These are phyloP conservation scores for Lynx canadensis DNA, from an alignment of 2,113 vertebrate species.

Conservation along the genomic window DNA sequence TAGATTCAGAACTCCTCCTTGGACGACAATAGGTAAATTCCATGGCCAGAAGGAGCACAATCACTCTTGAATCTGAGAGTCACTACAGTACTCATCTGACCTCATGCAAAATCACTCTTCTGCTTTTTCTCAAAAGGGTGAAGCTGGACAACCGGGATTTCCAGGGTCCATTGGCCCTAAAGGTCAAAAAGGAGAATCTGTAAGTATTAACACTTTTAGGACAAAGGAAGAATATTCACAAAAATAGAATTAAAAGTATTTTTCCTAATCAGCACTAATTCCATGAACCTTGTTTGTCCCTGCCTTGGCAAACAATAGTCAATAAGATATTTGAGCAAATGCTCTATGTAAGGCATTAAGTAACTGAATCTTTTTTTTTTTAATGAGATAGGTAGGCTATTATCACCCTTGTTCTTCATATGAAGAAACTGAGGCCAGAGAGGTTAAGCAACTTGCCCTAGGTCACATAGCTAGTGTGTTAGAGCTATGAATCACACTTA, in stretches of 20 bases:
- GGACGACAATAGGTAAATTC: background rate
- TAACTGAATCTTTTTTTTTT: background rate
- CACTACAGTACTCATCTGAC: background rate
- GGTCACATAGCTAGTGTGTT: background rate
- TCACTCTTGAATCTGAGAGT: background rate
- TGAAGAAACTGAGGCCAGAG: background rate
- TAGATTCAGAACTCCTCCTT: background rate
- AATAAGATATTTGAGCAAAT: background rate
- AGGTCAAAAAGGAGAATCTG: slow-evolving; percentile 89
- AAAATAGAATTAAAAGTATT: background rate
- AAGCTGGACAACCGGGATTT: slow-evolving; percentile 85
- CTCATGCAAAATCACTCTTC: slow-evolving; percentile 63
- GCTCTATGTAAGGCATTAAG: background rate
- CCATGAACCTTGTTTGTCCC: background rate
- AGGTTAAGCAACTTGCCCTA: background rate
- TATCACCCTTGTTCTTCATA: background rate
- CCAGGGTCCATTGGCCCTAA: slow-evolving; percentile 84
- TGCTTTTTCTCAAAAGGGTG: slow-evolving; percentile 85
- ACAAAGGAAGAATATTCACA: background rate
- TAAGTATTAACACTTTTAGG: slow-evolving; percentile 80
- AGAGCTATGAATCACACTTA: background rate
- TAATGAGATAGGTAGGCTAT: background rate
- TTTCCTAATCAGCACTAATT: background rate
- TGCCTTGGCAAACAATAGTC: background rate
- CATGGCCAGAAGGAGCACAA: too few species aligned